A percentile compares a stretch with the other conserved stretches of the same genome.
These are phyloP conservation scores for Diachrysia chrysitis DNA, from an alignment of 2,888 invertebrate genomes.

Conservation along the genomic window DNA sequence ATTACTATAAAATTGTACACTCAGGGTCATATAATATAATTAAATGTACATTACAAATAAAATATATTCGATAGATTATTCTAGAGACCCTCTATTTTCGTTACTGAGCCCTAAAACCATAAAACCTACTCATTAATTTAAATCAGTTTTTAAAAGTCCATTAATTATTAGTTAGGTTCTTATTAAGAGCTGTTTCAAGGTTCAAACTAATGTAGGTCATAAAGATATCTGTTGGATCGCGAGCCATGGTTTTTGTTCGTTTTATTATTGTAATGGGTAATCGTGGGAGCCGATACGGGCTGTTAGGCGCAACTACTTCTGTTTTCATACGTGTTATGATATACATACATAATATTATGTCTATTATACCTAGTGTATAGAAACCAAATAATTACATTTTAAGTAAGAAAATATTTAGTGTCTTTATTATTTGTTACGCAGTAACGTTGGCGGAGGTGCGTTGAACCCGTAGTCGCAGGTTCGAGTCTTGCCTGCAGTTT, in stretches of 20 bases:
- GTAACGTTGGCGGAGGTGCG: too few relatives aligned
- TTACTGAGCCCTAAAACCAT: slow-evolving; percentile 38
- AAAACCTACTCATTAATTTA: slow-evolving; percentile 24
- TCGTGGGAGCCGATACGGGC: slow-evolving; percentile 68
- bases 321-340: slow-evolving; percentile 32
- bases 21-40: too few relatives aligned
- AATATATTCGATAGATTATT: too few relatives aligned
- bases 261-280: slow-evolving; percentile 54
- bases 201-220: slow-evolving; percentile 70
- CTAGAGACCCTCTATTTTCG: not conserved
- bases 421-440: too few relatives aligned
- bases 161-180: slow-evolving; percentile 43
- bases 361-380: not conserved
- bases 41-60: too few relatives aligned
- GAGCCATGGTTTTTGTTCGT: slow-evolving; percentile 65
- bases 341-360: not conserved
- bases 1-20: not conserved
- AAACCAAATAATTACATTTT: too few relatives aligned
- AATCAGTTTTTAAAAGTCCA: slow-evolving; percentile 28
- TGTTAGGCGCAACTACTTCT: slow-evolving; percentile 43
- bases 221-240: slow-evolving; percentile 59
- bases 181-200: slow-evolving; percentile 62
- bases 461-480: too few relatives aligned
- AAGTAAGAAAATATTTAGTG: too few relatives aligned
- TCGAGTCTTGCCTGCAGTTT: too few relatives aligned